Evolutionary conservation across 2,797 vertebrate species (phyloP).

Genomic region (Borostomias antarcticus): DNA sequence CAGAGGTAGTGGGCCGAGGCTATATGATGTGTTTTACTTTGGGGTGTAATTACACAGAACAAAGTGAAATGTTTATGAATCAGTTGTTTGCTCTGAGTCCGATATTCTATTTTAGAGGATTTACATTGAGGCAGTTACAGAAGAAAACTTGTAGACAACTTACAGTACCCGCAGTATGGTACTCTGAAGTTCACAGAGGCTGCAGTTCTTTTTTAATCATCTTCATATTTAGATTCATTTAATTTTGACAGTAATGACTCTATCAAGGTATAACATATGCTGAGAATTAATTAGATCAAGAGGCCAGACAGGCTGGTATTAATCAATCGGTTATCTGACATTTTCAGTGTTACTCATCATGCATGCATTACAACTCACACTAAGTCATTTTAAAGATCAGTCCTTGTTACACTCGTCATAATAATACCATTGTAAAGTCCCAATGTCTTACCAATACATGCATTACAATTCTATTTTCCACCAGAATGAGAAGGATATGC

Average conservation of each 20-base stretch:
- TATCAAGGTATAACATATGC: slow-evolving; percentile 9
- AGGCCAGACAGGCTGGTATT: slow-evolving; percentile 4
- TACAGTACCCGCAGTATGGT: too few relatives aligned
- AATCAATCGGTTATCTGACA: slow-evolving; percentile 18
- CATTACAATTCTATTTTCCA: too few relatives aligned
- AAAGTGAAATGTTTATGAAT: neutral
- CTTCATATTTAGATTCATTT: neutral
- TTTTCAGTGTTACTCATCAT: neutral
- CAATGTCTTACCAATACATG: too few relatives aligned
- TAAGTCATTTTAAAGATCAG: too few relatives aligned
- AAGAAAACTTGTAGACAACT: neutral
- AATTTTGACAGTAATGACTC: slow-evolving; percentile 12
- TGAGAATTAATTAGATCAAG: slow-evolving; percentile 15
- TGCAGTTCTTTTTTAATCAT: neutral
- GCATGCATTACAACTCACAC: too few relatives aligned
- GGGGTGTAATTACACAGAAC: neutral
- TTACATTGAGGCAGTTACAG: neutral
- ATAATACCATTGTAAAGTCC: too few relatives aligned
- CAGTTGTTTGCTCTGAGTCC: neutral
- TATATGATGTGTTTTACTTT: slow-evolving; percentile 1
- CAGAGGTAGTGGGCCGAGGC: neutral
- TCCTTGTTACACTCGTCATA: too few relatives aligned
- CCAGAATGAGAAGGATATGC: too few relatives aligned
- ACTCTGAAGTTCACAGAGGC: slow-evolving; percentile 1
- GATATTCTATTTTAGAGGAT: neutral